phyloP scores from a whole-genome alignment of 2,888 invertebrate species.

The Steinernema carpocapsae region DNA sequence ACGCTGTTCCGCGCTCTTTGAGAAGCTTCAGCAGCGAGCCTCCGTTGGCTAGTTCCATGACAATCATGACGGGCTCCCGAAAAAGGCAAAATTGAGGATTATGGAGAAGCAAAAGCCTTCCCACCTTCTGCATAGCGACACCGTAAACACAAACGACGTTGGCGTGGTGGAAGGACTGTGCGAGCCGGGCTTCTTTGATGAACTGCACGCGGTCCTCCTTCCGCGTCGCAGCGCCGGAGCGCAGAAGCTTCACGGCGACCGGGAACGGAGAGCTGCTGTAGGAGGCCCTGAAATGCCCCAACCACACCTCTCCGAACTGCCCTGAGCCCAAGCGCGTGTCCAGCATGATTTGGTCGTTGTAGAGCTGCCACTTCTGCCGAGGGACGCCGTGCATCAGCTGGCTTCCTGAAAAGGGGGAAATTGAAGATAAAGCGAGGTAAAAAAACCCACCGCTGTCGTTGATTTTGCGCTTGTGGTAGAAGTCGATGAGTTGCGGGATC shows the following conservation, averaged over 20 bases:
- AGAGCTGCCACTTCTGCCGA: neutral
- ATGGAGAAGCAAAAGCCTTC: no score
- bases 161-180: neutral
- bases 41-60: slow-evolving; percentile 1
- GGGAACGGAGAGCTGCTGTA: neutral
- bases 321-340: neutral
- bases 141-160: slow-evolving; percentile 1
- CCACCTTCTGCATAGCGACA: neutral
- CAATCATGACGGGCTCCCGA: slow-evolving; percentile 11
- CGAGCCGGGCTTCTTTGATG: neutral
- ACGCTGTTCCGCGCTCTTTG: neutral
- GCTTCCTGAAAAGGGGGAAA: neutral
- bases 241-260: slow-evolving; percentile 3
- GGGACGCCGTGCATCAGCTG: neutral
- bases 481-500: neutral
- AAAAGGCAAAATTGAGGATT: no score
- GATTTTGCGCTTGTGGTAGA: neutral
- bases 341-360: slow-evolving; percentile 15
- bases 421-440: neutral
- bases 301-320: neutral
- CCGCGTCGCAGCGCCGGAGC: neutral
- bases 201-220: slow-evolving; percentile 10
- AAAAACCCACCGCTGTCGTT: neutral
- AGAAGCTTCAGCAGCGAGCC: slow-evolving; percentile 12
- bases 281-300: neutral